A percentile compares a stretch with the other conserved stretches of the same genome.
Evolutionary conservation across 2,888 invertebrate genomes (phyloP).

Genomic region (Lasioglossum figueresi): DNA sequence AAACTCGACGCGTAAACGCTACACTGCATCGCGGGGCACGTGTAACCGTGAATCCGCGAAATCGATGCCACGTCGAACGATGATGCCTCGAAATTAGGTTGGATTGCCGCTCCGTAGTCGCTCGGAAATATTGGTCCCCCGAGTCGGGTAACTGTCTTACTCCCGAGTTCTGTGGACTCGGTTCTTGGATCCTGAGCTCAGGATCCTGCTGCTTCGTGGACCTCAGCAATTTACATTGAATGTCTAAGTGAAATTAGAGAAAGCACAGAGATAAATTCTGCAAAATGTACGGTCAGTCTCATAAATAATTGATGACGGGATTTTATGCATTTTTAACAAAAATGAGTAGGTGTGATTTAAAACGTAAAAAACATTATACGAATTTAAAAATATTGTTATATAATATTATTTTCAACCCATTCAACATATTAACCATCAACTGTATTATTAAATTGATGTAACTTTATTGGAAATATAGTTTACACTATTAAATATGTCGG

Average conservation of each 20-base stretch:
- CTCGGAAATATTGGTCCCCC: neutral
- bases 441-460: too few relatives aligned
- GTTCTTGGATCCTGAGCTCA: neutral
- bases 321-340: too few relatives aligned
- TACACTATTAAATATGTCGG: too few relatives aligned
- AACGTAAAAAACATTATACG: too few relatives aligned
- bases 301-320: neutral
- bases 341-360: too few relatives aligned
- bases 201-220: neutral
- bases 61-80: conserved; percentile 12
- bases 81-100: neutral
- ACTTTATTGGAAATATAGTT: too few relatives aligned
- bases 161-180: neutral
- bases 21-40: neutral
- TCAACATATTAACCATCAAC: too few relatives aligned
- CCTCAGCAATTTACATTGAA: neutral
- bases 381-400: too few relatives aligned
- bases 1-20: conserved; percentile 18
- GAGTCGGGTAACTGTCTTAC: neutral
- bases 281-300: too few relatives aligned
- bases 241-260: too few relatives aligned
- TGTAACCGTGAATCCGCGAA: conserved; percentile 13
- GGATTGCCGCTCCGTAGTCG: neutral
- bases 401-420: too few relatives aligned
- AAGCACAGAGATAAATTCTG: neutral